Base-by-base conservation (phyloP, 2,113 vertebrate species). In the Gnathonemus echidnorhynchus region DNA sequence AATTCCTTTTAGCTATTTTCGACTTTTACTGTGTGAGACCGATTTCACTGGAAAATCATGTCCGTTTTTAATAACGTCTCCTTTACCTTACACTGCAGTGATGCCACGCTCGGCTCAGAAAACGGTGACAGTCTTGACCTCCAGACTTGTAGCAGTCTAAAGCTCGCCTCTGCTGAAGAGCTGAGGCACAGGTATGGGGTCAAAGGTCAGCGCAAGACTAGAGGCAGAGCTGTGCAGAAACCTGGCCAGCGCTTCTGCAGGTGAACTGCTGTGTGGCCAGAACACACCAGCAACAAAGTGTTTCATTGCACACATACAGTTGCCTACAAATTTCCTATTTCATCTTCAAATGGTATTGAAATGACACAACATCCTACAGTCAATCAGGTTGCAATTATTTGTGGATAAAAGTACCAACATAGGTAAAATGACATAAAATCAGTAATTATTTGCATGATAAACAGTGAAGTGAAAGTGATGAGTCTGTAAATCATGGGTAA, bases 211-310 rank as follows among this genome's bases (percentile, higher is more conserved):
- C 66, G 85, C 70, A 42, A 90, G 56, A 48, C 62, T 88, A 88
- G 89, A 89, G 90, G 50, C 84, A 39, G 24, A 90, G 87, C 90
- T 90, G 90, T 74, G 86, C 87, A 80, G 39, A 48, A 39, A 19
- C 19, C 74, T 6, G 21, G 17, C 15, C 13, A 49, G 45, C 62
- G 48, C 66, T 58, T 8, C 87, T 48, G 35, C 89, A 89, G 91
- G 88, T 86, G 90, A 45, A 49, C 70, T 24, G 7, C 83, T 80
- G 31, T 50, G 85, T 50, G 27, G 49, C 70, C 45, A 21, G 70
- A 35, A 35, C 10, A 17, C 35, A 58, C 56, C 2, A 42, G n/a
- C 24, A 88, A 27, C 56, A 13, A 7, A 13, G 49, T 5, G 53
- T 9, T 7, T 49, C 4, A 48, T 17, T 86, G 6, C 45, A 15